These are phyloP conservation scores for Campodea augens DNA, from an alignment of 1,140 invertebrate species.

Conservation along the genomic window DNA sequence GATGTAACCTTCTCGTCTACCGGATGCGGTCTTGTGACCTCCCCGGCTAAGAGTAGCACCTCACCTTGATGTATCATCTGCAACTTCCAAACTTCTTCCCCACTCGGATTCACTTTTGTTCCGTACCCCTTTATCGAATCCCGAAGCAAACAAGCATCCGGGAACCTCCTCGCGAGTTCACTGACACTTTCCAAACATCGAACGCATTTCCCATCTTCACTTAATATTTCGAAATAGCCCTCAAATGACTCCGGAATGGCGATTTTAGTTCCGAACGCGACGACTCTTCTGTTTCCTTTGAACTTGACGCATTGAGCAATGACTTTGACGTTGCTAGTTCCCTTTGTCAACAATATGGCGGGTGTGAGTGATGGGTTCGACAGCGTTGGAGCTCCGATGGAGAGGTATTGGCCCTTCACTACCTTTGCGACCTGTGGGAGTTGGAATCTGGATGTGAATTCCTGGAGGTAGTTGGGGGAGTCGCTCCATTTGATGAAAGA, in stretches of 20 bases:
- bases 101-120: slow-evolving; percentile 41
- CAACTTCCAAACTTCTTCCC: slow-evolving; percentile 44
- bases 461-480: slow-evolving; percentile 51
- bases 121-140: slow-evolving; percentile 57
- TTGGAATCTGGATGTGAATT: slow-evolving; percentile 55
- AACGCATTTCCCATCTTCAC: slow-evolving; percentile 75
- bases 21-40: slow-evolving; percentile 35
- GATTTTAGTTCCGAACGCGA: slow-evolving; percentile 57
- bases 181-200: slow-evolving; percentile 71
- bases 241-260: slow-evolving; percentile 75
- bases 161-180: slow-evolving; percentile 53
- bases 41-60: slow-evolving; percentile 52
- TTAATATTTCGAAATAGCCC: slow-evolving; percentile 83
- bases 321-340: slow-evolving; percentile 63
- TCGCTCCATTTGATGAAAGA: slow-evolving; percentile 68
- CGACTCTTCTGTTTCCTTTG: slow-evolving; percentile 33
- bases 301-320: slow-evolving; percentile 32
- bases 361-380: slow-evolving; percentile 63
- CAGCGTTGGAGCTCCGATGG: slow-evolving; percentile 63
- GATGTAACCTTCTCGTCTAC: slow-evolving; percentile 27
- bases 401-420: slow-evolving; percentile 77
- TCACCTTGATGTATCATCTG: slow-evolving; percentile 60
- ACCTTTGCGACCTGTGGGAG: slow-evolving; percentile 74
- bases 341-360: slow-evolving; percentile 61
- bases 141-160: slow-evolving; percentile 62